phyloP scores from a whole-genome alignment of 2,888 invertebrate species.

The Drosophila crucigera region DNA sequence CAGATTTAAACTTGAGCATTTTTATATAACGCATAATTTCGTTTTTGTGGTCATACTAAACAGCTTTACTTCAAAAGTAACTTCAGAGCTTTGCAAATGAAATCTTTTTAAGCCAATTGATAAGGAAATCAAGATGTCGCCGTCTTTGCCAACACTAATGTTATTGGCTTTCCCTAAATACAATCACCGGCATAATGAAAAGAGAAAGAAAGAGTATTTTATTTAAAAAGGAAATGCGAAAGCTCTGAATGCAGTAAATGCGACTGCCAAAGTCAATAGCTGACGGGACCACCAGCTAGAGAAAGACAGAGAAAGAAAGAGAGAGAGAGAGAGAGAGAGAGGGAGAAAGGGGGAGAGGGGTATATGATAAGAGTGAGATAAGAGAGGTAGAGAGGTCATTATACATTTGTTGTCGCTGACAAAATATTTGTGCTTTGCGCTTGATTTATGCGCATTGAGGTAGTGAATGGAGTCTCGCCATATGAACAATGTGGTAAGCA shows the following conservation, averaged over 20 bases:
- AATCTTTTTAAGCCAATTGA: background rate
- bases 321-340: background rate
- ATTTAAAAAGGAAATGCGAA: constrained; percentile 32
- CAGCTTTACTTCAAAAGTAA: background rate
- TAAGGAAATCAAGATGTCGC: constrained; percentile 3
- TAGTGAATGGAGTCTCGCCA: constrained; percentile 56
- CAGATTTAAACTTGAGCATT: background rate
- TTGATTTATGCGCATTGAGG: constrained; percentile 74
- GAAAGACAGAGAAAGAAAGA: background rate
- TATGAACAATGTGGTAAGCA: constrained; percentile 62
- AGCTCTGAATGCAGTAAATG: constrained; percentile 48
- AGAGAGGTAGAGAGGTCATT: constrained; percentile 61
- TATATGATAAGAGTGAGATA: constrained; percentile 18
- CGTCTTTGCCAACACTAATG: background rate
- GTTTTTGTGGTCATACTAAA: background rate
- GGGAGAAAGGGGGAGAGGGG: background rate
- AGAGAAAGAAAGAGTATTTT: constrained; percentile 40
- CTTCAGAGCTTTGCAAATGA: background rate
- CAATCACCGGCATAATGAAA: background rate
- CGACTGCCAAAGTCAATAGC: constrained; percentile 33
- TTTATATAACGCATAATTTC: background rate
- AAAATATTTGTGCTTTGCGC: constrained; percentile 77
- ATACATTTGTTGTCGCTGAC: constrained; percentile 76
- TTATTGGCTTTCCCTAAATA: background rate
- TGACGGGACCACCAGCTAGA: constrained; percentile 10